Base-by-base conservation (phyloP, 2,797 vertebrate genomes). In the Staurois parvus region DNA sequence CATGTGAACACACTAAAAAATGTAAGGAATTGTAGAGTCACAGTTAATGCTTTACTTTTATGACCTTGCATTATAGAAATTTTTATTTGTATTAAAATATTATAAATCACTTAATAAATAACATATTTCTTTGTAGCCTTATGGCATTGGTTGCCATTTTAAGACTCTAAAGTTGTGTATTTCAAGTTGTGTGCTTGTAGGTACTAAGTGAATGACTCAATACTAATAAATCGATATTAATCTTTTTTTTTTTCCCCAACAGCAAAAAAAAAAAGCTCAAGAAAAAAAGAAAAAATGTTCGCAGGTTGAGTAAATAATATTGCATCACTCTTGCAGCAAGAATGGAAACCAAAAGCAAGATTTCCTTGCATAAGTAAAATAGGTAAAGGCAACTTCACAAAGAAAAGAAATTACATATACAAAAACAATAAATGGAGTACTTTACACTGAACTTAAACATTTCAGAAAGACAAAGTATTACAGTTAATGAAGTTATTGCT, bases 401-500 rank as follows among this genome's bases (percentile, higher is more conserved):
- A 70, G 3, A 40, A 56, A 75, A 87, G 21, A 62, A 90, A 90
- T 69, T 26, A 64, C 29, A 15, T 70, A 70, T 8, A 80, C 88
- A 87, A 37, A n/a, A 90, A 91, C 91, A 88, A 69, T 42, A 90
- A 90, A 56, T 86, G 89, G 93, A 94, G 91, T 91, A 91, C 90
- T 89, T 89, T 85, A 86, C 89, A 90, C 86, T 88, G 88, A 87
- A 88, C 84, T 91, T 84, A 83, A 88, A 89, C 87, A 89, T 87
- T 79, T 85, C 69, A 86, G 85, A 83, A 85, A 70, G n/a, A 73
- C 24, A 37, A 85, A 88, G 72, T 88, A 87, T 89, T 76, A 34
- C 88, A 87, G 88, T 59, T 88, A 67, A 30, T 70, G 28, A 81
- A 88, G 87, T 92, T 92, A 92, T 93, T 94, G 93, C 93, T 90